Evolutionary conservation across 1,140 invertebrate species (phyloP).

Genomic region (Hycleus phaleratus): DNA sequence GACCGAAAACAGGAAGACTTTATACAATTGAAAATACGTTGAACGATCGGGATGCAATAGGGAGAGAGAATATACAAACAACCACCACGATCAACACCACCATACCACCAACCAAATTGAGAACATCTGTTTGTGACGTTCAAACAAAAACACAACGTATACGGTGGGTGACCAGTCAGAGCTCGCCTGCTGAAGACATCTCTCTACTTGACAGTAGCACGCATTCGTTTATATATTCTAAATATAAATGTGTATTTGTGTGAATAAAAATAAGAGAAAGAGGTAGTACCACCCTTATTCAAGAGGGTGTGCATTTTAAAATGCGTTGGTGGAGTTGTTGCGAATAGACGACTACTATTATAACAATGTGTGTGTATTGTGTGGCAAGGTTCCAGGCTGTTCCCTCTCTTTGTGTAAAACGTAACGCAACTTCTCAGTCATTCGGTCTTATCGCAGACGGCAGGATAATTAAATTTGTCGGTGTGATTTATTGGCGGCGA

Average conservation of each 20-base stretch:
- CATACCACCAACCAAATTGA: conserved; percentile 28
- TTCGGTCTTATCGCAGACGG: conserved; percentile 47
- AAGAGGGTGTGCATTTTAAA: background rate
- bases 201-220: conserved; percentile 18
- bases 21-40: too few relatives aligned
- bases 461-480: conserved; percentile 54
- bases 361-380: background rate
- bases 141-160: conserved; percentile 31
- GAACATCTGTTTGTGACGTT: conserved; percentile 35
- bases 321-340: background rate
- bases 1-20: too few relatives aligned
- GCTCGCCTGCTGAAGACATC: conserved; percentile 30
- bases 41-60: background rate
- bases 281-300: background rate
- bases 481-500: conserved; percentile 44
- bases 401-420: conserved; percentile 7
- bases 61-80: background rate
- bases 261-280: too few relatives aligned
- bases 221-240: conserved; percentile 10
- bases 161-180: conserved; percentile 19
- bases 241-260: too few relatives aligned
- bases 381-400: too few relatives aligned
- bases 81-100: background rate
- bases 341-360: conserved; percentile 2
- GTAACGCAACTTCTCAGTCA: conserved; percentile 1